Evolutionary conservation across 2,113 vertebrate genomes (phyloP).

Genomic region (Bufo bufo): DNA sequence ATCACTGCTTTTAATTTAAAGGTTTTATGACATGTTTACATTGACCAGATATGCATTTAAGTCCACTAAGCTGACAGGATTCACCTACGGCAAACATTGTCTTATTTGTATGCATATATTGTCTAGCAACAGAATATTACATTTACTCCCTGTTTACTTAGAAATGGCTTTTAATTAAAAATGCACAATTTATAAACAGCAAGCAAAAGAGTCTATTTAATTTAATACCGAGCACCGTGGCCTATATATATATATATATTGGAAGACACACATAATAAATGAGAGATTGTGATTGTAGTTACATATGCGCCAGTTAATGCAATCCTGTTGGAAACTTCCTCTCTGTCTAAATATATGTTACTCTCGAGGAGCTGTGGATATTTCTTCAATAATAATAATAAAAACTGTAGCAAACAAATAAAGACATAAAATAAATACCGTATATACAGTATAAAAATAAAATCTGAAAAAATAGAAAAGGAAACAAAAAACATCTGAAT

Average conservation of each 20-base stretch:
- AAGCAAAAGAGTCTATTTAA: conserved; percentile 47
- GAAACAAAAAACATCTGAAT: background rate
- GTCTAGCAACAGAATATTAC: conserved; percentile 52
- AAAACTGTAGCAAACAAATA: background rate
- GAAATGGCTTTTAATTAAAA: conserved; percentile 52
- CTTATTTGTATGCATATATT: conserved; percentile 49
- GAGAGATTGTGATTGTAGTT: conserved; percentile 4
- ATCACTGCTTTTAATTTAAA: conserved; percentile 55
- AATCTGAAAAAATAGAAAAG: background rate
- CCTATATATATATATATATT: conserved; percentile 41
- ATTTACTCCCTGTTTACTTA: conserved; percentile 49
- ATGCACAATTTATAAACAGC: conserved; percentile 47
- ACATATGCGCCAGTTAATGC: background rate
- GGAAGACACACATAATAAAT: conserved; percentile 7
- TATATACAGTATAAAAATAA: background rate
- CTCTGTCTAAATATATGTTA: background rate
- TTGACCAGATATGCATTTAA: conserved; percentile 50
- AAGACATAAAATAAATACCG: background rate
- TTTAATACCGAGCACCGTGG: conserved; percentile 42
- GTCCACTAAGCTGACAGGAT: conserved; percentile 42
- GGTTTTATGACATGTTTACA: conserved; percentile 51
- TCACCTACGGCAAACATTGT: conserved; percentile 43
- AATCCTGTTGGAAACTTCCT: background rate
- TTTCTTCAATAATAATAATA: background rate
- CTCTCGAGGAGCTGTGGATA: background rate